A percentile compares a stretch with the other conserved stretches of the same genome.
Evolutionary conservation across 2,888 invertebrate species (phyloP).

Genomic region (Apotomis turbidana): DNA sequence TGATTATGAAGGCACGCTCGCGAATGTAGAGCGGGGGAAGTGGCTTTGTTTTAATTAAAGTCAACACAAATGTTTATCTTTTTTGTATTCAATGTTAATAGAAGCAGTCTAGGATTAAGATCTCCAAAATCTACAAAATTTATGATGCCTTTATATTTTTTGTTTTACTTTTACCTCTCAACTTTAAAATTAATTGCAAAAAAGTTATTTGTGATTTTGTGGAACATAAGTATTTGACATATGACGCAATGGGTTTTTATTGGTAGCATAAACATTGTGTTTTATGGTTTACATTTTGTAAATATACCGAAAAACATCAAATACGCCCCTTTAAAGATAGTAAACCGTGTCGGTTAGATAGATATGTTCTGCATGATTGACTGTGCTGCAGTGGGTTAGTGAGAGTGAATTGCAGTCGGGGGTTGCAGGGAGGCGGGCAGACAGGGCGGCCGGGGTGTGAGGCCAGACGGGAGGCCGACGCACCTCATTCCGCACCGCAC

Average conservation of each 20-base stretch:
- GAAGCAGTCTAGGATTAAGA: not conserved
- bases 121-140: not conserved
- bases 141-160: not conserved
- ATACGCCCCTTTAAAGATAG: not conserved
- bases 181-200: not conserved
- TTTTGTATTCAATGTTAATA: not conserved
- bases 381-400: conserved; percentile 83
- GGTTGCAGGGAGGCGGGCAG: conserved; percentile 60
- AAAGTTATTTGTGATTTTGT: not conserved
- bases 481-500: conserved; percentile 72
- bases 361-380: conserved; percentile 77
- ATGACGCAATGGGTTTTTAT: conserved; percentile 17
- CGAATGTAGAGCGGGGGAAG: conserved; percentile 1
- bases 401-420: conserved; percentile 80
- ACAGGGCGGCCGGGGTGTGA: conserved; percentile 72
- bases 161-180: not conserved
- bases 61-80: conserved; percentile 8
- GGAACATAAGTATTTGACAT: conserved; percentile 18
- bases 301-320: not conserved
- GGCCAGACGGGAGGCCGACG: conserved; percentile 81
- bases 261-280: not conserved
- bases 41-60: conserved; percentile 19
- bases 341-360: conserved; percentile 59
- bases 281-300: not conserved
- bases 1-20: conserved; percentile 5